Evolutionary conservation across 2,888 invertebrate genomes (phyloP).

Genomic region (Oscheius sp.): DNA sequence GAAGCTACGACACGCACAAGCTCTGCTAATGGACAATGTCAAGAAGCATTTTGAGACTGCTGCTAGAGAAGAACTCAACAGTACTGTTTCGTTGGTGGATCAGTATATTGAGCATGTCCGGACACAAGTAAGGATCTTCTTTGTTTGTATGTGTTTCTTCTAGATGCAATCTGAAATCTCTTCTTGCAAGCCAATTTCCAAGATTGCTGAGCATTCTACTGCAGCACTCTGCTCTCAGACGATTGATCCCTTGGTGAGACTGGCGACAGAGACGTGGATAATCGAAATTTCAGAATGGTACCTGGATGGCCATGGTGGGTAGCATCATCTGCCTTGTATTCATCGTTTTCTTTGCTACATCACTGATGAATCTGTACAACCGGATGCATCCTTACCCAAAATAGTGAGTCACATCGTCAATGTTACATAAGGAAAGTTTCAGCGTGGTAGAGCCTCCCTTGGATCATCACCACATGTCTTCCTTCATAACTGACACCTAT

Average conservation of each 20-base stretch:
- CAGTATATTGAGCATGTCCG: slow-evolving; percentile 58
- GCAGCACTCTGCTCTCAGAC: slow-evolving; percentile 66
- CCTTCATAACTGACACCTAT: slow-evolving; percentile 69
- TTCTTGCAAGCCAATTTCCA: slow-evolving; percentile 65
- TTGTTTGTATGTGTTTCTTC: slow-evolving; percentile 17
- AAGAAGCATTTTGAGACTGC: slow-evolving; percentile 57
- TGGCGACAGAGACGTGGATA: neutral
- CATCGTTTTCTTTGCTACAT: slow-evolving; percentile 74
- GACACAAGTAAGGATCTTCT: slow-evolving; percentile 42
- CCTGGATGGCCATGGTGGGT: slow-evolving; percentile 76
- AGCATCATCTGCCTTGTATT: slow-evolving; percentile 75
- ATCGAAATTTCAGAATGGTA: slow-evolving; percentile 73
- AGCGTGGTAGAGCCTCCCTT: slow-evolving; percentile 65
- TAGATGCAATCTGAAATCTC: slow-evolving; percentile 64
- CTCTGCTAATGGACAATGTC: slow-evolving; percentile 58
- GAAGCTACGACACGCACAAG: slow-evolving; percentile 65
- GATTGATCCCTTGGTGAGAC: slow-evolving; percentile 66
- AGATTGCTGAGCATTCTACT: slow-evolving; percentile 59
- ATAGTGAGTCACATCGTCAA: slow-evolving; percentile 59
- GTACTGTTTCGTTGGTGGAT: slow-evolving; percentile 49
- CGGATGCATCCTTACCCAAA: slow-evolving; percentile 72
- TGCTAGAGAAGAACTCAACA: slow-evolving; percentile 56
- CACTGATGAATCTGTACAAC: slow-evolving; percentile 74
- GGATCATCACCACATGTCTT: slow-evolving; percentile 61
- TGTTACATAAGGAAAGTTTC: slow-evolving; percentile 28